phyloP scores from a whole-genome alignment of 2,113 vertebrate species.

The Gasterosteus aculeatus region DNA sequence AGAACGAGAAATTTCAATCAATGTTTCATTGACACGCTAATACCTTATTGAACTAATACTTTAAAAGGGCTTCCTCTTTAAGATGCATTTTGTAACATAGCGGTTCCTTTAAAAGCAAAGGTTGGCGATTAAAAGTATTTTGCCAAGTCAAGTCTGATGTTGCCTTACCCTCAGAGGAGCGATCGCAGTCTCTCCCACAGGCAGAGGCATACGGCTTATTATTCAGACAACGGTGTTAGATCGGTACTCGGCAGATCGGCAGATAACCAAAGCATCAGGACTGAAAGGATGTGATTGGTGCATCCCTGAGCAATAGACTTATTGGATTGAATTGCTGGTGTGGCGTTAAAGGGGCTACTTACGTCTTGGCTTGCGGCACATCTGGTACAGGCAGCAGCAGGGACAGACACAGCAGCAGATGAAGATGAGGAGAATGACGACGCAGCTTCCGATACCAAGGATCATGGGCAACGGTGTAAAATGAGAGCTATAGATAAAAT shows the following conservation, averaged over 20 bases:
- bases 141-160: too few species aligned
- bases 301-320: too few species aligned
- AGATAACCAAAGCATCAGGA: too few species aligned
- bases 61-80: not conserved
- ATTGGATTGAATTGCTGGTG: not conserved
- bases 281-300: too few species aligned
- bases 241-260: too few species aligned
- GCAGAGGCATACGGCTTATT: too few species aligned
- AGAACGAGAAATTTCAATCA: too few species aligned
- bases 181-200: too few species aligned
- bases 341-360: slow-evolving; percentile 65
- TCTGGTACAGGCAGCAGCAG: slow-evolving; percentile 92
- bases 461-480: not conserved
- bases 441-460: slow-evolving; percentile 26
- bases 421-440: slow-evolving; percentile 75
- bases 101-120: not conserved
- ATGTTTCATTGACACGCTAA: too few species aligned
- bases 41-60: not conserved
- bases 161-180: too few species aligned
- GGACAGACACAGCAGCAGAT: slow-evolving; percentile 90
- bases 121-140: too few species aligned
- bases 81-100: not conserved
- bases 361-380: slow-evolving; percentile 86
- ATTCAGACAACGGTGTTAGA: too few species aligned
- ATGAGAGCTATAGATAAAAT: accelerated